These are phyloP conservation scores for Lacerta viridis DNA, from an alignment of 2,797 vertebrate genomes.

Conservation along the genomic window DNA sequence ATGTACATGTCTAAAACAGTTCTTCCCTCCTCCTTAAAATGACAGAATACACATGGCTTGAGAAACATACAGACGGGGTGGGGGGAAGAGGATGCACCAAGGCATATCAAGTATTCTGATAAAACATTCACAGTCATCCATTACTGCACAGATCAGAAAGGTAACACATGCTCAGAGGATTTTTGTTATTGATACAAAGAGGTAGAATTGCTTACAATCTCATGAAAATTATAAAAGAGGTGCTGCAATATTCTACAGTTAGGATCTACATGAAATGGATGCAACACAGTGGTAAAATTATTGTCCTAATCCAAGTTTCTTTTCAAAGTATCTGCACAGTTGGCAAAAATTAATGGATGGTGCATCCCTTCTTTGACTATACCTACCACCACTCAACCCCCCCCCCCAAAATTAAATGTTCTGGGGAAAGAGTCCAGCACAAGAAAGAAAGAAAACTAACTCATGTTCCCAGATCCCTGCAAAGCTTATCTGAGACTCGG, in stretches of 20 bases:
- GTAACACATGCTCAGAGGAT: constrained; percentile 1
- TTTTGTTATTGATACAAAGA: neutral
- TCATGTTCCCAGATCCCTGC: neutral
- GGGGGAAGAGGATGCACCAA: neutral
- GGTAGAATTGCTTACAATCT: neutral
- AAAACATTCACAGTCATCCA: constrained; percentile 48
- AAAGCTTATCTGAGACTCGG: too few relatives aligned
- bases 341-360: neutral
- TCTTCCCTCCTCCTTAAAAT: constrained; percentile 1
- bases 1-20: neutral
- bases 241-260: neutral
- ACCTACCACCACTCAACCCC: neutral
- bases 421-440: too few relatives aligned
- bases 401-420: neutral
- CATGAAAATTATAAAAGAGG: neutral
- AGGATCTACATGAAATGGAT: neutral
- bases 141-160: constrained; percentile 35
- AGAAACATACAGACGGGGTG: neutral
- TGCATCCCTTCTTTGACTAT: neutral
- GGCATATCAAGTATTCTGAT: constrained; percentile 28
- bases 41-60: neutral
- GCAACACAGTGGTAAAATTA: neutral
- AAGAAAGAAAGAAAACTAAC: neutral
- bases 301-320: neutral
- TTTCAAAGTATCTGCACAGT: neutral